These are phyloP conservation scores for Aphelinus certus DNA, from an alignment of 1,140 invertebrate species.

Conservation along the genomic window DNA sequence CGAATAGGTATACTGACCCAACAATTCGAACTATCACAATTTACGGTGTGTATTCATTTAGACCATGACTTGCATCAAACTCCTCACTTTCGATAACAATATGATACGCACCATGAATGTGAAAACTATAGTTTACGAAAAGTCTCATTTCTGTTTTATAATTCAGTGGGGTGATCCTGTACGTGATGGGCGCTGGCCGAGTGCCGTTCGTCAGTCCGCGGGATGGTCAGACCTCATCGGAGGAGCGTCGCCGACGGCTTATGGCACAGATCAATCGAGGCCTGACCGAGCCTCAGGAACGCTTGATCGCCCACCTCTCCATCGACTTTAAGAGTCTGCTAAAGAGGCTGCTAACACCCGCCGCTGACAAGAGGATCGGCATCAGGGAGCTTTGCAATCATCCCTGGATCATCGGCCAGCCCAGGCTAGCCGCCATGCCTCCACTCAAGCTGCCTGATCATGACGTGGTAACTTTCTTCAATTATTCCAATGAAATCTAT, in stretches of 20 bases:
- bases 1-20: too few species aligned
- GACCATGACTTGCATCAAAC: too few species aligned
- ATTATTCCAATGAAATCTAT: not conserved
- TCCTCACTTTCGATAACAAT: too few species aligned
- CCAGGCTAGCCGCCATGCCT: not conserved
- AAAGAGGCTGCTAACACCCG: slow-evolving; percentile 61
- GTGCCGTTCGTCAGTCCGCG: slow-evolving; percentile 71
- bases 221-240: slow-evolving; percentile 63
- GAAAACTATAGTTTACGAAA: too few species aligned
- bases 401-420: slow-evolving; percentile 58
- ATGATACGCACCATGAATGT: too few species aligned
- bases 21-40: too few species aligned
- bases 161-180: slow-evolving; percentile 74
- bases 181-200: slow-evolving; percentile 74
- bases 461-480: not conserved
- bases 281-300: slow-evolving; percentile 63
- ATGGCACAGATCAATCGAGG: slow-evolving; percentile 73
- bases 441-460: not conserved
- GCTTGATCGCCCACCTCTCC: slow-evolving; percentile 43
- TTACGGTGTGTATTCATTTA: too few species aligned
- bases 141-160: not conserved
- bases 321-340: slow-evolving; percentile 59
- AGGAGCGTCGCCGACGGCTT: slow-evolving; percentile 69
- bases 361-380: slow-evolving; percentile 60
- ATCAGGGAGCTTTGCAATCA: slow-evolving; percentile 63